Percentiles rank a stretch among this genome's conserved stretches.
phyloP scores from a whole-genome alignment of 2,797 vertebrate genomes.

The Poecile montanus region DNA sequence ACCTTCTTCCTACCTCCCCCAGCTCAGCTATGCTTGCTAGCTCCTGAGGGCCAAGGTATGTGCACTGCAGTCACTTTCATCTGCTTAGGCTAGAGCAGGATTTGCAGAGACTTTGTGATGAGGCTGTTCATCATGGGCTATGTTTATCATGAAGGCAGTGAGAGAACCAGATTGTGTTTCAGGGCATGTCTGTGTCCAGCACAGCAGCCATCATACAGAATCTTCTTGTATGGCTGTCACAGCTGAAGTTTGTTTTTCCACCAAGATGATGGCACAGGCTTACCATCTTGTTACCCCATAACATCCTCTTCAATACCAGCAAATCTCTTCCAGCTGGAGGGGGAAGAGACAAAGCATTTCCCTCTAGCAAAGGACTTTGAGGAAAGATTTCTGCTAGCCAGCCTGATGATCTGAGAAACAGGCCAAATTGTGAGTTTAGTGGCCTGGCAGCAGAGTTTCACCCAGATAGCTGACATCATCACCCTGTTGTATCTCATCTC shows the following conservation, averaged over 20 bases:
- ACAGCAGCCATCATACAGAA: neutral
- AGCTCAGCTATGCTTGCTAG: constrained; percentile 26
- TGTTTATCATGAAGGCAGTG: neutral
- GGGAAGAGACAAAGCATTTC: neutral
- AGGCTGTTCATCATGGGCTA: neutral
- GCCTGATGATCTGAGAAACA: neutral
- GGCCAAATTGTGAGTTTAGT: neutral
- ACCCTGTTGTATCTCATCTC: neutral
- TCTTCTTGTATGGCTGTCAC: neutral
- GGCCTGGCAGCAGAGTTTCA: neutral
- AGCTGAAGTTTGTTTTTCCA: neutral
- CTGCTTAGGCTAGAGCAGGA: neutral
- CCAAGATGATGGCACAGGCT: neutral
- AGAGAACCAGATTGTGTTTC: neutral
- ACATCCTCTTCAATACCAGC: neutral
- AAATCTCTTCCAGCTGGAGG: neutral
- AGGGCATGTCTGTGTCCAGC: neutral
- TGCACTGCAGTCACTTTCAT: neutral
- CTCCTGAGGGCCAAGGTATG: neutral
- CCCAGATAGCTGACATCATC: neutral
- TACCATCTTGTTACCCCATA: neutral
- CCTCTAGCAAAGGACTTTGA: neutral
- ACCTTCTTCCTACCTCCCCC: constrained; percentile 7
- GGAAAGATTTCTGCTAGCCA: neutral
- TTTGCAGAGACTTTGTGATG: neutral